A percentile compares a stretch with the other conserved stretches of the same genome.
Conservation (phyloP, 2,797 vertebrate species). For the Sebastes jordani region DNA sequence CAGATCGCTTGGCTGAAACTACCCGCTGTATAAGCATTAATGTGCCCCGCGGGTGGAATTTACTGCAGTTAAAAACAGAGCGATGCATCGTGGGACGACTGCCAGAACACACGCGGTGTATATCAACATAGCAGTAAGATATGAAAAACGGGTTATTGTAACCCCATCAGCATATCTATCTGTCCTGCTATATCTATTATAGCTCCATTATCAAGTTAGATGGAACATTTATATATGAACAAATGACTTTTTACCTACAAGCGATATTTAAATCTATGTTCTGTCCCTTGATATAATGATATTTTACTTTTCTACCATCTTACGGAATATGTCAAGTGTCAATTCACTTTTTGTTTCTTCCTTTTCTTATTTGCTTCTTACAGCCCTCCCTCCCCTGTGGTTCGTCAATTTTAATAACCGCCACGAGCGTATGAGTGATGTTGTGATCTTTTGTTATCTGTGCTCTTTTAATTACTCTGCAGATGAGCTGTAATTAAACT, state of each 20-base stretch:
- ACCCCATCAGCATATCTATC: not conserved
- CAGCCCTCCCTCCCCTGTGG: not conserved
- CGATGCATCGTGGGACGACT: slow-evolving; percentile 30
- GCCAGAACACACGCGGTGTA: slow-evolving; percentile 15
- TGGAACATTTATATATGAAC: not conserved
- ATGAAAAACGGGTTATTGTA: slow-evolving; percentile 8
- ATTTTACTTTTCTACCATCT: not conserved
- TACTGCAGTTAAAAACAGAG: slow-evolving; percentile 52
- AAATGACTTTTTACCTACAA: not conserved
- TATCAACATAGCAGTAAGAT: slow-evolving; percentile 2
- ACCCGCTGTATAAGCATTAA: slow-evolving; percentile 51
- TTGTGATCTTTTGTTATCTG: slow-evolving; percentile 32
- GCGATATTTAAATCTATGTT: not conserved
- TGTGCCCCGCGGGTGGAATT: slow-evolving; percentile 48
- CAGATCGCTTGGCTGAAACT: slow-evolving; percentile 23
- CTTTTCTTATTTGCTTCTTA: not conserved
- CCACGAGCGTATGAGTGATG: slow-evolving; percentile 7
- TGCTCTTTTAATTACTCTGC: slow-evolving; percentile 34
- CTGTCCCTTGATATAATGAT: not conserved
- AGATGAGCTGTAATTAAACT: slow-evolving; percentile 47
- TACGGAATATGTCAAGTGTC: not conserved
- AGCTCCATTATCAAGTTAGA: not conserved
- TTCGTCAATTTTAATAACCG: slow-evolving; percentile 28
- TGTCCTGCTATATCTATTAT: not conserved
- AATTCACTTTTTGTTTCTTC: not conserved